Percentiles rank a stretch among this genome's conserved stretches.
These are phyloP conservation scores for Callinectes sapidus DNA, from an alignment of 2,888 invertebrate genomes.

Conservation along the genomic window DNA sequence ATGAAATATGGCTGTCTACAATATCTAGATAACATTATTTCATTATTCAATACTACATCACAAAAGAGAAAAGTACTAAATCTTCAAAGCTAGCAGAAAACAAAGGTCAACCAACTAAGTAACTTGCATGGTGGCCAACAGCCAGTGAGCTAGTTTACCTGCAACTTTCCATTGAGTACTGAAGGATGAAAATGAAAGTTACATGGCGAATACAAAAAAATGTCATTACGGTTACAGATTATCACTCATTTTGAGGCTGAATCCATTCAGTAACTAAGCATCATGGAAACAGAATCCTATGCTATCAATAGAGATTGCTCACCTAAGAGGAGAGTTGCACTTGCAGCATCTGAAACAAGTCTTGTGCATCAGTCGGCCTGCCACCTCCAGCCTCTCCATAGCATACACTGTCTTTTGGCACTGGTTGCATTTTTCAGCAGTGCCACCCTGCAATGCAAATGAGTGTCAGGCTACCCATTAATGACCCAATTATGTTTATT, in stretches of 20 bases:
- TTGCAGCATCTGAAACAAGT: slow-evolving; percentile 86
- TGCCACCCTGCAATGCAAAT: slow-evolving; percentile 60
- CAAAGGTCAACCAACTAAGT: neutral
- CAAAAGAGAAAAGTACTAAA: neutral
- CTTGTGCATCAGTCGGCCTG: slow-evolving; percentile 84
- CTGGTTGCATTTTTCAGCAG: slow-evolving; percentile 80
- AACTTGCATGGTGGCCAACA: neutral
- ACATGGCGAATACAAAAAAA: neutral
- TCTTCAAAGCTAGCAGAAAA: slow-evolving; percentile 20
- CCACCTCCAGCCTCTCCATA: slow-evolving; percentile 85
- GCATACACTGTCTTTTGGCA: slow-evolving; percentile 85
- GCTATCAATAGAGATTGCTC: slow-evolving; percentile 74
- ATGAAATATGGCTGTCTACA: slow-evolving; percentile 2
- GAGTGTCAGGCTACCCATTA: neutral
- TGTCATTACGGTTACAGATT: neutral
- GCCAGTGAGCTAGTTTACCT: slow-evolving; percentile 22
- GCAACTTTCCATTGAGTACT: slow-evolving; percentile 30
- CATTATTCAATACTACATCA: neutral
- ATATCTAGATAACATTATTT: slow-evolving; percentile 30
- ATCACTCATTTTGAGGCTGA: slow-evolving; percentile 11
- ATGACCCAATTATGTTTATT: neutral
- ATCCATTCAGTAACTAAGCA: slow-evolving; percentile 15
- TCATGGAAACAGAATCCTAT: neutral
- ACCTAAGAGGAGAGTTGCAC: slow-evolving; percentile 85
- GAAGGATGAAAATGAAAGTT: slow-evolving; percentile 26